Evolutionary conservation across 2,888 invertebrate genomes (phyloP).

Genomic region (Lysandra bellargus): DNA sequence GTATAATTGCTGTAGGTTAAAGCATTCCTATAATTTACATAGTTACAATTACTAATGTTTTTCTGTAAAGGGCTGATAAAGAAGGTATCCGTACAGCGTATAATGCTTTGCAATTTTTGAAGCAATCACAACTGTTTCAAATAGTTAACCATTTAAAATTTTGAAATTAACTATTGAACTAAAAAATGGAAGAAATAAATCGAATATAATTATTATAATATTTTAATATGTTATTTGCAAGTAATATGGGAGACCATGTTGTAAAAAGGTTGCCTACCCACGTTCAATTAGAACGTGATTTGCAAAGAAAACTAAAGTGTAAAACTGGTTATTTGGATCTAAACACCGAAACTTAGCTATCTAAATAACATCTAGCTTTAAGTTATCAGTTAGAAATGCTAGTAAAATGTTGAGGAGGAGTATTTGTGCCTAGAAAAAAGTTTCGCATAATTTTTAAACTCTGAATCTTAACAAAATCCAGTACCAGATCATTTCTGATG

Average conservation of each 20-base stretch:
- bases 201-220: too few species aligned
- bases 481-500: too few species aligned
- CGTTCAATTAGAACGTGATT: constrained; percentile 18
- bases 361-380: background rate
- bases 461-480: too few species aligned
- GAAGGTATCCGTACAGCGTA: background rate
- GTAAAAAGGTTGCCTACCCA: background rate
- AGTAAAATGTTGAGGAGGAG: background rate
- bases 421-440: background rate
- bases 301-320: constrained; percentile 9
- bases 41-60: background rate
- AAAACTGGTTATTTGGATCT: constrained; percentile 7
- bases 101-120: background rate
- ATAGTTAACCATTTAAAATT: background rate
- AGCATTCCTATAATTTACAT: background rate
- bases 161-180: too few species aligned
- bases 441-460: background rate
- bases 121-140: background rate
- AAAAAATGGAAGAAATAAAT: too few species aligned
- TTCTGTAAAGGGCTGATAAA: background rate
- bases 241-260: too few species aligned
- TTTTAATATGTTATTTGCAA: too few species aligned
- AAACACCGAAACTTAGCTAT: background rate
- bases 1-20: background rate
- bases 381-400: background rate